Evolutionary conservation across 2,113 vertebrate species (phyloP).

Genomic region (Brienomyrus longianalis): DNA sequence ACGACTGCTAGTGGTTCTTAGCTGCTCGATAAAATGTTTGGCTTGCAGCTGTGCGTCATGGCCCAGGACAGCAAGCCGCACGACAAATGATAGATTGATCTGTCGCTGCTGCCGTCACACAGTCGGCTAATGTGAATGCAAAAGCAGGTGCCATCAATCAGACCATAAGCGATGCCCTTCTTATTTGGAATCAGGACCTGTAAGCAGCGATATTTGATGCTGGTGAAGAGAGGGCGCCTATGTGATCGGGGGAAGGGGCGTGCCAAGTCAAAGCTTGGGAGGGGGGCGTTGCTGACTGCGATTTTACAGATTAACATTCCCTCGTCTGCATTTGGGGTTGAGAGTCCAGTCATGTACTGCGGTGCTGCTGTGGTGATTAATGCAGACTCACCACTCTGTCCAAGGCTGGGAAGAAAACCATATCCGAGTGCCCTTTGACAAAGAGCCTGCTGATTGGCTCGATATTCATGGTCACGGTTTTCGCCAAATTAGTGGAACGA

Average conservation of each 20-base stretch:
- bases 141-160: constrained; percentile 60
- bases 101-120: constrained; percentile 52
- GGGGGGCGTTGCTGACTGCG: constrained; percentile 24
- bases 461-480: neutral
- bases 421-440: neutral
- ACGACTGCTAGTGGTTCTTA: neutral
- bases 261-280: neutral
- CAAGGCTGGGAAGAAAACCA: neutral
- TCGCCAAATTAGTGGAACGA: neutral
- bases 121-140: constrained; percentile 39
- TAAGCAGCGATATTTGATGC: constrained; percentile 50
- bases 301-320: constrained; percentile 54
- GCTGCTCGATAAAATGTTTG: constrained; percentile 54
- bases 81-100: constrained; percentile 68
- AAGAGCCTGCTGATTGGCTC: neutral
- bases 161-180: constrained; percentile 50
- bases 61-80: constrained; percentile 50
- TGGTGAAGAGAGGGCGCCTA: constrained; percentile 28
- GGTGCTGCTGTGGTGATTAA: constrained; percentile 44
- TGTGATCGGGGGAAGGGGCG: constrained; percentile 30
- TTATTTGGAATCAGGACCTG: constrained; percentile 52
- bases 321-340: constrained; percentile 24
- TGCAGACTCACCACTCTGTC: constrained; percentile 28
- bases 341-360: constrained; percentile 12
- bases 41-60: constrained; percentile 54